These are phyloP conservation scores for Thalassoma bifasciatum DNA, from an alignment of 2,113 vertebrate species.

Conservation along the genomic window DNA sequence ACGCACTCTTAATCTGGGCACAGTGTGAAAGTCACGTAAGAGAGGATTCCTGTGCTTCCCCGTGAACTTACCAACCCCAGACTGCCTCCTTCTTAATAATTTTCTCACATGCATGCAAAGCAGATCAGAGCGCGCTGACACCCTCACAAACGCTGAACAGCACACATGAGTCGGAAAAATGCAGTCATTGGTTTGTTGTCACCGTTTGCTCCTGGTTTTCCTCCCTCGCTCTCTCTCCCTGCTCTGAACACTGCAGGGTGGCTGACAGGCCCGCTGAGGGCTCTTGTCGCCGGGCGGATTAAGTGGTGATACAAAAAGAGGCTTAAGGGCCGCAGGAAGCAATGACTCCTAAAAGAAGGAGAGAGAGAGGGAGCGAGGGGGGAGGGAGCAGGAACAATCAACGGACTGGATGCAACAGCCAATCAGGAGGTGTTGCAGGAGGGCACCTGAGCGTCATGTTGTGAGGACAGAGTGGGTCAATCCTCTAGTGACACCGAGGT, in stretches of 20 bases:
- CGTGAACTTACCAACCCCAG: conserved; percentile 49
- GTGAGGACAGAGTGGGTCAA: conserved; percentile 60
- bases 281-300: conserved; percentile 80
- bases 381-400: conserved; percentile 32
- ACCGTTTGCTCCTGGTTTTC: background rate
- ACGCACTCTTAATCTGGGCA: conserved; percentile 68
- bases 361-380: background rate
- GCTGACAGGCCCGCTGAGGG: conserved; percentile 77
- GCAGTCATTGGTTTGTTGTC: conserved; percentile 13
- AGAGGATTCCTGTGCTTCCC: conserved; percentile 69
- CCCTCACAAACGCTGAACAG: background rate
- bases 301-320: conserved; percentile 81
- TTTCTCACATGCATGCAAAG: conserved; percentile 34
- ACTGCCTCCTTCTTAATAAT: conserved; percentile 18
- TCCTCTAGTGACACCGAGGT: conserved; percentile 66
- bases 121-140: background rate
- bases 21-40: conserved; percentile 68
- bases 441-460: conserved; percentile 64
- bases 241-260: conserved; percentile 70
- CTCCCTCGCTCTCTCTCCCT: background rate
- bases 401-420: conserved; percentile 34
- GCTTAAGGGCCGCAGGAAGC: conserved; percentile 76
- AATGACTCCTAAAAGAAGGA: conserved; percentile 68
- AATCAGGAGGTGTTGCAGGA: conserved; percentile 54
- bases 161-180: conserved; percentile 29